Evolutionary conservation across 1,140 invertebrate species (phyloP).

Genomic region (Bombus balteatus): DNA sequence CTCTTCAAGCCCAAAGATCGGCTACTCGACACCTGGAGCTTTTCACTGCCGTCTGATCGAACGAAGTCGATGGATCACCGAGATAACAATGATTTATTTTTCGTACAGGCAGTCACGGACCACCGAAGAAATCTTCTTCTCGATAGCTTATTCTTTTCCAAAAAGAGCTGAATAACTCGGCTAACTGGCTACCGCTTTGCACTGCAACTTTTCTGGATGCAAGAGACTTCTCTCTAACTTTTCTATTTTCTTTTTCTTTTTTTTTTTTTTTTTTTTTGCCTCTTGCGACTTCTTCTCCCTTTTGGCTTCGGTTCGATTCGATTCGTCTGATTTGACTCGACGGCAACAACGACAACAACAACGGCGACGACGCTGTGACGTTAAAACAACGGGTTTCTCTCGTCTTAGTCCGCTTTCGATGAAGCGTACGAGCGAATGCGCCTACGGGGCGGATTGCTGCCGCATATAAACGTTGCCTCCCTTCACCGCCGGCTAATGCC

Average conservation of each 20-base stretch:
- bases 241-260: no score
- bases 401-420: conserved; percentile 77
- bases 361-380: conserved; percentile 20
- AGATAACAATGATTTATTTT: neutral
- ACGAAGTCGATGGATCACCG: conserved; percentile 7
- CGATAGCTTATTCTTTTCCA: neutral
- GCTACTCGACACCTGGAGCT: conserved; percentile 17
- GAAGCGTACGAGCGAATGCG: conserved; percentile 83
- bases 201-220: neutral
- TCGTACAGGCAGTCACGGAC: neutral
- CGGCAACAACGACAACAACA: conserved; percentile 38
- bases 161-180: neutral
- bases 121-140: conserved; percentile 2
- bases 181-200: neutral
- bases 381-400: conserved; percentile 20
- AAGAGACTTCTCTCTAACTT: neutral
- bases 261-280: neutral
- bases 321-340: conserved; percentile 22
- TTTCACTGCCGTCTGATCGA: conserved; percentile 49
- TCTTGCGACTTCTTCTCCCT: neutral
- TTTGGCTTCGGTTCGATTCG: neutral
- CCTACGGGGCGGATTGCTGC: conserved; percentile 79
- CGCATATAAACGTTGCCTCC: conserved; percentile 83
- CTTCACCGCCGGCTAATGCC: conserved; percentile 78
- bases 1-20: conserved; percentile 1